These are phyloP conservation scores for Falcunculus frontatus DNA, from an alignment of 2,113 vertebrate species.

Conservation along the genomic window DNA sequence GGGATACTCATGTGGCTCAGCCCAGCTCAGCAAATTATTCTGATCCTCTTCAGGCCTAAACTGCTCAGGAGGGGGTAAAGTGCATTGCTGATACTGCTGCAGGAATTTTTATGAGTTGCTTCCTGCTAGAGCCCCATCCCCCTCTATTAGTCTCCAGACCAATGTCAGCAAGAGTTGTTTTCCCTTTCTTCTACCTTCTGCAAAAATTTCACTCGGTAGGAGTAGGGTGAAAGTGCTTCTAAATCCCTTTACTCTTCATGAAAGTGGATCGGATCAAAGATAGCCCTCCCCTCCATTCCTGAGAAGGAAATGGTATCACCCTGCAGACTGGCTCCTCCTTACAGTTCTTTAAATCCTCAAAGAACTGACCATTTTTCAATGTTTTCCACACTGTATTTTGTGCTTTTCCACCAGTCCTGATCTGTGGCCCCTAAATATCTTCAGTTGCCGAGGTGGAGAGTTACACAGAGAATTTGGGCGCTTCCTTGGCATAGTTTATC, in stretches of 20 bases:
- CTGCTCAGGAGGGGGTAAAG: not conserved
- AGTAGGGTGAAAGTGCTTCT: not conserved
- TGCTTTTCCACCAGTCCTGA: not conserved
- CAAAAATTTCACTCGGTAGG: not conserved
- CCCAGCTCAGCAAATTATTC: not conserved
- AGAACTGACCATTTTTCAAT: not conserved
- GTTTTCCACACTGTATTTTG: not conserved
- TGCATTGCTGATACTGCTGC: not conserved
- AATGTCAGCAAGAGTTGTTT: not conserved
- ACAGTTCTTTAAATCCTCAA: not conserved
- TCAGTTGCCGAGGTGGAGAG: not conserved
- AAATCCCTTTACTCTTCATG: not conserved
- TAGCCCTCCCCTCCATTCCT: not conserved
- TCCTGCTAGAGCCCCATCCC: not conserved
- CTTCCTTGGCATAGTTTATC: not conserved
- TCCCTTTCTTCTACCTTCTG: not conserved
- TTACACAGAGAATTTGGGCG: not conserved
- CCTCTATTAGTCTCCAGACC: not conserved
- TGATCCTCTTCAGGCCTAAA: not conserved
- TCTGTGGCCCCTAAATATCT: not conserved
- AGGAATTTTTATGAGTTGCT: not conserved
- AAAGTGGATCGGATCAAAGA: not conserved
- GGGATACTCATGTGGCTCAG: accelerated
- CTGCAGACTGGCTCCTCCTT: not conserved
- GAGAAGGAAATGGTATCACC: not conserved